These are phyloP conservation scores for Phocides pigmalion DNA, from an alignment of 1,140 invertebrate genomes.

Conservation along the genomic window DNA sequence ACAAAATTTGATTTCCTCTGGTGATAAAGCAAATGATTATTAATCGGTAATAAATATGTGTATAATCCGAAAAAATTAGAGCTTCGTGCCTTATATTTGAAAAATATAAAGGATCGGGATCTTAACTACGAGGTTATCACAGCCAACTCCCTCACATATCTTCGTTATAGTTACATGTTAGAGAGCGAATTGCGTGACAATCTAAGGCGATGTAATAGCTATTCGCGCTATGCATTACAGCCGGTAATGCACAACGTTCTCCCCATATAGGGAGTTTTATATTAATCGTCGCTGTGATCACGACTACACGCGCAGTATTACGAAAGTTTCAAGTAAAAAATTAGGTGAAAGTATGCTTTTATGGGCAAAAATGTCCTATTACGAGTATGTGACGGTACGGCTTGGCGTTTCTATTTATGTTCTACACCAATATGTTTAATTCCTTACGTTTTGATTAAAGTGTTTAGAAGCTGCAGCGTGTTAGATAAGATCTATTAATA, in stretches of 20 bases:
- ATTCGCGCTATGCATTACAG: constrained; percentile 13
- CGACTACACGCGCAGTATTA: constrained; percentile 36
- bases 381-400: constrained; percentile 5
- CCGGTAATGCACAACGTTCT: constrained; percentile 35
- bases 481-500: no score
- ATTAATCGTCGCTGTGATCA: constrained; percentile 44
- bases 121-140: no score
- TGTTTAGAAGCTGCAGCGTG: no score
- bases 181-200: constrained; percentile 13
- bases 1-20: no score
- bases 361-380: constrained; percentile 35
- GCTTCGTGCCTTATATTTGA: no score
- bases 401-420: no score
- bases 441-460: no score
- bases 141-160: not conserved
- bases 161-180: not conserved
- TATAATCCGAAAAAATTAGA: no score
- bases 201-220: constrained; percentile 2
- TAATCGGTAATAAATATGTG: no score
- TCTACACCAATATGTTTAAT: no score
- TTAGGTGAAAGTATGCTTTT: constrained; percentile 49
- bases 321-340: constrained; percentile 46
- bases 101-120: no score
- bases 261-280: constrained; percentile 36
- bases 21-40: no score